Conservation (phyloP, 1,140 invertebrate species). For the Drosophila ficusphila region DNA sequence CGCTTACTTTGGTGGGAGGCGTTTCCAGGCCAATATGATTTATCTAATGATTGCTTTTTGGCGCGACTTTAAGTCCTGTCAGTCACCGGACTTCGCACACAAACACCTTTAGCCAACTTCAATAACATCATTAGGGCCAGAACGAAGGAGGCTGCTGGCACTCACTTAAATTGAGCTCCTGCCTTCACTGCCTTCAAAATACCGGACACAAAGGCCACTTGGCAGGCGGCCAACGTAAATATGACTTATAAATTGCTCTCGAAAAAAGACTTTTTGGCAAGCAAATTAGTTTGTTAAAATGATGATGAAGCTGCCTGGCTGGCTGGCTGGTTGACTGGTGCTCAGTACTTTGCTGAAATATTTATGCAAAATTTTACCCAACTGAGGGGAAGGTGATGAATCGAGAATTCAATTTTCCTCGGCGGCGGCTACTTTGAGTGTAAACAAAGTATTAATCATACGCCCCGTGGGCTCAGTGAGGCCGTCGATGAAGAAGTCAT, state of each 20-base stretch:
- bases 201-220: conserved; percentile 37
- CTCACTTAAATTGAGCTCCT: conserved; percentile 39
- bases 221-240: conserved; percentile 41
- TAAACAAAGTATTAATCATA: conserved; percentile 46
- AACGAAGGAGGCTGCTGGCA: conserved; percentile 10
- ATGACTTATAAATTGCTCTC: conserved; percentile 43
- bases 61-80: conserved; percentile 12
- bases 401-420: conserved; percentile 36
- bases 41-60: conserved; percentile 27
- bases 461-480: conserved; percentile 16
- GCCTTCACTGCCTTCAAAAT: conserved; percentile 31
- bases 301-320: conserved; percentile 28
- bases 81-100: not conserved
- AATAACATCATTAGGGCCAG: conserved; percentile 35
- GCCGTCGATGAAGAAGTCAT: conserved; percentile 22
- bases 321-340: not conserved
- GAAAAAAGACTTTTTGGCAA: conserved; percentile 36
- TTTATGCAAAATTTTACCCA: conserved; percentile 32
- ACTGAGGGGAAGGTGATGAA: conserved; percentile 31
- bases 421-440: conserved; percentile 36
- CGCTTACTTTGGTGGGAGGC: not conserved
- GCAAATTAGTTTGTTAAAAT: conserved; percentile 48
- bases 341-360: conserved; percentile 22
- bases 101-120: conserved; percentile 34
- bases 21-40: conserved; percentile 20